A percentile compares a stretch with the other conserved stretches of the same genome.
These are phyloP conservation scores for Naja naja DNA, from an alignment of 2,113 vertebrate species.

Conservation along the genomic window DNA sequence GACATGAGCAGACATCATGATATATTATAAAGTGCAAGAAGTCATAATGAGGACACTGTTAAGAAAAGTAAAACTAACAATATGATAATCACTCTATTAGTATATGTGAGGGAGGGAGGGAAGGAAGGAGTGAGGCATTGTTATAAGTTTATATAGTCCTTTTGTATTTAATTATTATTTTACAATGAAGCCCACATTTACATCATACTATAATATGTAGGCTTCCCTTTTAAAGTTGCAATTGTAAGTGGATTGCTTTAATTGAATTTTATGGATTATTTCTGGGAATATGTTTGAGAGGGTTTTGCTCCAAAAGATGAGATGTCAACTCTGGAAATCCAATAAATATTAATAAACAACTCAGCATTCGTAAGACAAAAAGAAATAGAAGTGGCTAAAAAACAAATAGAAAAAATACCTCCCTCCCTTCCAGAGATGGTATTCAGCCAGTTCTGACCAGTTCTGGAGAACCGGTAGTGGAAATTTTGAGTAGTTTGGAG, in stretches of 20 bases:
- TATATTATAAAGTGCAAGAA: neutral
- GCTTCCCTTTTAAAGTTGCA: neutral
- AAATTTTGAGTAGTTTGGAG: too few relatives aligned
- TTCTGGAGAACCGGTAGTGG: too few relatives aligned
- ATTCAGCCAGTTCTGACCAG: too few relatives aligned
- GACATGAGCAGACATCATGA: neutral
- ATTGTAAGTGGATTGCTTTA: neutral
- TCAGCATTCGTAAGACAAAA: neutral
- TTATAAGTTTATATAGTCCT: neutral
- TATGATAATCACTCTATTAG: neutral
- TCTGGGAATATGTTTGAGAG: neutral
- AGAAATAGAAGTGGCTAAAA: neutral
- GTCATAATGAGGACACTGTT: neutral
- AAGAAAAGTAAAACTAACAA: neutral
- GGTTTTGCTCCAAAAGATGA: neutral
- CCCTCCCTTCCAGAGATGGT: neutral
- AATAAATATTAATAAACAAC: neutral
- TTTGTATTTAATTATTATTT: neutral
- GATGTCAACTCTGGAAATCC: neutral
- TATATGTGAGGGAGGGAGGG: neutral
- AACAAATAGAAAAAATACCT: neutral
- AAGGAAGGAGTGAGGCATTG: neutral
- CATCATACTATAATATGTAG: neutral
- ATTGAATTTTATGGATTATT: neutral
- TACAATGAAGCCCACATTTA: neutral